phyloP scores from a whole-genome alignment of 2,797 vertebrate species.

The Fringilla coelebs region DNA sequence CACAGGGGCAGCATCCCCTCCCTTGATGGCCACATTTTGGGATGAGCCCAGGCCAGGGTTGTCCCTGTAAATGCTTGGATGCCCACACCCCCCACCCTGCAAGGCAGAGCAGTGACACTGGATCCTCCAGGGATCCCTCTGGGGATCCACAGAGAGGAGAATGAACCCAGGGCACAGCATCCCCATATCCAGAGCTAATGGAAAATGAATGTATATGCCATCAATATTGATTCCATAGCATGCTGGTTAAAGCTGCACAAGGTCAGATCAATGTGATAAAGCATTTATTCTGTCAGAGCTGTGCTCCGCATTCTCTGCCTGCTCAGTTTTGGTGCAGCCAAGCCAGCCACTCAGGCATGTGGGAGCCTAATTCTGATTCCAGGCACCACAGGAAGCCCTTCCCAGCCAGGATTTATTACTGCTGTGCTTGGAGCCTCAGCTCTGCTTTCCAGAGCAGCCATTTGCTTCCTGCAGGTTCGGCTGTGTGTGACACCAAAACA shows the following conservation, averaged over 20 bases:
- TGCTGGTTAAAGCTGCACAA: background rate
- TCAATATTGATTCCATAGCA: background rate
- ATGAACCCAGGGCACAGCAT: background rate
- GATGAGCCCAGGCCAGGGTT: background rate
- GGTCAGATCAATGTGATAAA: background rate
- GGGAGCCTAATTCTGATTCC: background rate
- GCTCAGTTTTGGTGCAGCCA: background rate
- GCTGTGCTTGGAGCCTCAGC: background rate
- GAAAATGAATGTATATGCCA: background rate
- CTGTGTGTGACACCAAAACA: background rate
- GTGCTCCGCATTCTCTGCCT: background rate
- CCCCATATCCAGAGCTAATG: background rate
- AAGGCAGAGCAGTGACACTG: background rate
- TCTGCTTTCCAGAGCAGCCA: background rate
- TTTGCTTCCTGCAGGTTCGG: background rate
- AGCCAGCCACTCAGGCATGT: background rate
- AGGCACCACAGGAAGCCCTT: background rate
- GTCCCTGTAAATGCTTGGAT: too few relatives aligned
- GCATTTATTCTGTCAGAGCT: background rate
- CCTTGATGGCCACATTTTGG: background rate
- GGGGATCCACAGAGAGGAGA: background rate
- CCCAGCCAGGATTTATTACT: background rate
- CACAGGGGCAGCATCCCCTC: background rate
- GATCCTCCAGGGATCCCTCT: background rate
- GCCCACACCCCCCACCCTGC: fast-evolving